phyloP scores from a whole-genome alignment of 2,888 invertebrate species.

The Cynaeus angustus region DNA sequence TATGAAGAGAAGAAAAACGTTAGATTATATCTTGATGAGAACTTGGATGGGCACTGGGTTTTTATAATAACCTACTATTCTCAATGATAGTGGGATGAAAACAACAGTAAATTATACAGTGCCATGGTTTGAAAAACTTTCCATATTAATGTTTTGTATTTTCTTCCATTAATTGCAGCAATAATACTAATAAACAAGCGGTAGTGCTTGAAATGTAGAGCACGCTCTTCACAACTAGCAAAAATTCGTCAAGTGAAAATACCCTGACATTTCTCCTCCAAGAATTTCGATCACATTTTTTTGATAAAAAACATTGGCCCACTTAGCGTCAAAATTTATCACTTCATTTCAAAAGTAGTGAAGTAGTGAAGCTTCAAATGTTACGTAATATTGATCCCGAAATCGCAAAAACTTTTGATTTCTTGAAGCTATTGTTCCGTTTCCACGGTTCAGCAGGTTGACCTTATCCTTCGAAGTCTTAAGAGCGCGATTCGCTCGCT shows the following conservation, averaged over 20 bases:
- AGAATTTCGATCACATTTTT: conserved; percentile 28
- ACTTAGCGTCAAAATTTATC: conserved; percentile 14
- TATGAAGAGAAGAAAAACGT: neutral
- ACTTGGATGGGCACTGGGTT: conserved; percentile 13
- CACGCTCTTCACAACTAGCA: conserved; percentile 18
- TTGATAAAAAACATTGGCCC: conserved; percentile 26
- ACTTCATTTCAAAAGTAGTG: conserved; percentile 5
- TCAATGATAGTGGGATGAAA: conserved; percentile 45
- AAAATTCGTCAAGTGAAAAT: conserved; percentile 33
- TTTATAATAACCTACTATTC: conserved; percentile 50
- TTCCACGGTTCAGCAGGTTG: conserved; percentile 3
- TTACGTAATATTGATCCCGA: conserved; percentile 30
- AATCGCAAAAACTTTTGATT: conserved; percentile 61
- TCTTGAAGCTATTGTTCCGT: conserved; percentile 53
- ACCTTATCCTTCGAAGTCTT: conserved; percentile 9
- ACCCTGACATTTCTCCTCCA: conserved; percentile 19
- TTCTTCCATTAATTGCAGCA: conserved; percentile 40
- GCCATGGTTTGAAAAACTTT: conserved; percentile 31
- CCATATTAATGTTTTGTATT: conserved; percentile 36
- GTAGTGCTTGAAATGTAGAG: conserved; percentile 38
- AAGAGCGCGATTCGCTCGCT: conserved; percentile 32
- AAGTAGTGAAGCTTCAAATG: neutral
- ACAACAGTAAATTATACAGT: conserved; percentile 45
- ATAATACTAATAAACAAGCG: conserved; percentile 36
- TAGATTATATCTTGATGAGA: conserved; percentile 17